Evolutionary conservation across 2,797 vertebrate species (phyloP), one percentile per base, ranked within the genome.

Genomic region (Carapus acus): DNA sequence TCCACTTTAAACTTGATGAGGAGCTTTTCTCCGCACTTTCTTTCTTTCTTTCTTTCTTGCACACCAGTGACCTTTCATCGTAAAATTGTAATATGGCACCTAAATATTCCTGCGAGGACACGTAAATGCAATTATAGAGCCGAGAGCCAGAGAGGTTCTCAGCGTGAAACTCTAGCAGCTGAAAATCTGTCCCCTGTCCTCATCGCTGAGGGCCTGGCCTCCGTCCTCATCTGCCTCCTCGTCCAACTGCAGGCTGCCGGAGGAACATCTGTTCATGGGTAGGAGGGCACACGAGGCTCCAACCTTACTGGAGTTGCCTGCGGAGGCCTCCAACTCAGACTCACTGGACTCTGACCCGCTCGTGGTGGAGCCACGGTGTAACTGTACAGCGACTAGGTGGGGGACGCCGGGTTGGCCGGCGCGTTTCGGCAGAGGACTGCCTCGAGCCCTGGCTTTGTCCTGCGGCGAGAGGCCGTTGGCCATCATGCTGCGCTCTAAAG

Each of bases 331-430:
- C 36, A 60, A 54, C 47, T 97, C 93, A 0, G 93, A 94, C 82
- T 97, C 94, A 0, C 93, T 94, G 27, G 93, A 94, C 65, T 96
- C 94, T 0, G 92, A 90, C 4, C 89, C 93, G 1, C 94, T 95
- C 68, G 91, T 93, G 11, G 86, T 89, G 52, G 88, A 89, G 65
- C 85, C 86, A 51, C 95, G 92, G 1, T 87, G 86, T 83, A 92
- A 81, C 7, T 91, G 91, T 39, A 93, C 70, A 0, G 86, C 84
- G 4, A 87, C 86, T 37, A 85, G 62, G 2, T 82, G 90, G n/a
- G 81, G 74, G 20, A 45, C 59, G 1, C 67, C 52, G 0, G 49
- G 33, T 21, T 54, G 52, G 40, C 65, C 50, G 14, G 45, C 36
- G 14, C 72, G 67, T 31, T 59, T 83, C 20, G 44, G 58, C 7